Evolutionary conservation across 1,140 invertebrate species (phyloP).

Genomic region (Planococcus citri): DNA sequence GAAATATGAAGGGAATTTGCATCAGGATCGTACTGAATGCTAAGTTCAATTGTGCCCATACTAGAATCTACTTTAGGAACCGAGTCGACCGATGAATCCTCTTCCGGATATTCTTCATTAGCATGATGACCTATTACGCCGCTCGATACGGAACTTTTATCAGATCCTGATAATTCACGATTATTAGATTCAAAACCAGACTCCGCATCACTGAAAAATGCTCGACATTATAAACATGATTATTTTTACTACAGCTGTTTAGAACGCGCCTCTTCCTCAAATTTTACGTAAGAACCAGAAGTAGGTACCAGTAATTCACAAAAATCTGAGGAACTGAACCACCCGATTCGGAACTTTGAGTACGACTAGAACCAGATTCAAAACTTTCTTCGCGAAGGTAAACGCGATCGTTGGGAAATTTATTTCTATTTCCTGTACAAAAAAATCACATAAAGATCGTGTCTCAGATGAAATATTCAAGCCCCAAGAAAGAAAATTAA

Average conservation of each 20-base stretch:
- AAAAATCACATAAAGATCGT: background rate
- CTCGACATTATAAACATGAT: background rate
- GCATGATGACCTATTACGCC: conserved; percentile 9
- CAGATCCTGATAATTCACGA: conserved; percentile 22
- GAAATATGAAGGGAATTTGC: conserved; percentile 65
- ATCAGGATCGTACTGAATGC: conserved; percentile 60
- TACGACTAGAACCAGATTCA: background rate
- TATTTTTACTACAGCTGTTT: background rate
- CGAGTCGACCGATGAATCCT: conserved; percentile 16
- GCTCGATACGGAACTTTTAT: conserved; percentile 21
- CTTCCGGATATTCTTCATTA: background rate
- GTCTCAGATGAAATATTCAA: background rate
- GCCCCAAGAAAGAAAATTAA: no score
- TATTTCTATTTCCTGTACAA: background rate
- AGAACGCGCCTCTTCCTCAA: no score
- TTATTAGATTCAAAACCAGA: conserved; percentile 11
- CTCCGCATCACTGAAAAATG: conserved; percentile 9
- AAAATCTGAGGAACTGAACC: conserved; percentile 5
- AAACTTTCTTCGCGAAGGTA: background rate
- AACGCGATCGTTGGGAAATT: background rate
- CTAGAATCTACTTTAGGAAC: background rate
- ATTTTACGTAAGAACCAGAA: no score
- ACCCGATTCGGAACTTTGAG: conserved; percentile 1
- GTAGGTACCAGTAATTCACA: conserved; percentile 3
- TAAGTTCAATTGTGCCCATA: conserved; percentile 56